These are phyloP conservation scores for Diploscapter pachys DNA, from an alignment of 1,140 invertebrate genomes.

Conservation along the genomic window DNA sequence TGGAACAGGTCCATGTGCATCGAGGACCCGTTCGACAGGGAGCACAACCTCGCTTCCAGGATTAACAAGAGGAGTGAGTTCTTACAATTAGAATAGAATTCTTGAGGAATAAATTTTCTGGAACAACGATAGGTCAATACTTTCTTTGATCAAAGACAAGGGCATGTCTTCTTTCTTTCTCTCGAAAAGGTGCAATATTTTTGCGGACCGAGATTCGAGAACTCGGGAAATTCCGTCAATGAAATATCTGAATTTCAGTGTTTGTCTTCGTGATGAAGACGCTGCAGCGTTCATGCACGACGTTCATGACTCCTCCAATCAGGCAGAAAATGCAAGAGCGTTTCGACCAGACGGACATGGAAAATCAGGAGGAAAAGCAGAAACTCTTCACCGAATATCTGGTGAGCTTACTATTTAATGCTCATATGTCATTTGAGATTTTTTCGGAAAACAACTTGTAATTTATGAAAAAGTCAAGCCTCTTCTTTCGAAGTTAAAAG, in stretches of 20 bases:
- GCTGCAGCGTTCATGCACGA: conserved; percentile 12
- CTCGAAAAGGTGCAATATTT: not conserved
- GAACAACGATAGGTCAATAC: too few relatives aligned
- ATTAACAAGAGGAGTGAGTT: conserved; percentile 23
- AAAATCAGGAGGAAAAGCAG: too few relatives aligned
- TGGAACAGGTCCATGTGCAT: conserved; percentile 23
- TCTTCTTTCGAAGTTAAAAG: too few relatives aligned
- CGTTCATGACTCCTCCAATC: conserved; percentile 11
- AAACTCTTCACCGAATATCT: too few relatives aligned
- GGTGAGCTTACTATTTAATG: too few relatives aligned
- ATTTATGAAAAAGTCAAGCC: too few relatives aligned
- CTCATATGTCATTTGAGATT: too few relatives aligned
- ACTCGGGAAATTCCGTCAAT: not conserved
- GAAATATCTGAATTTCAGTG: conserved; percentile 13
- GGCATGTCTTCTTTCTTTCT: not conserved
- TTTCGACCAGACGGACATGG: too few relatives aligned
- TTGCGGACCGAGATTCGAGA: not conserved
- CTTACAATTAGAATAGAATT: not conserved
- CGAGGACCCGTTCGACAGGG: conserved; percentile 34
- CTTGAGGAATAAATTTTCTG: not conserved
- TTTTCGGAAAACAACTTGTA: too few relatives aligned
- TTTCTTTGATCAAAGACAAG: too few relatives aligned
- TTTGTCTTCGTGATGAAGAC: conserved; percentile 24
- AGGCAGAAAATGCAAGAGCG: too few relatives aligned
- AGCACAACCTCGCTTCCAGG: conserved; percentile 27